Percentiles rank a stretch among this genome's conserved stretches.
Conservation (phyloP, 2,113 vertebrate species). For the Elaphurus davidianus region DNA sequence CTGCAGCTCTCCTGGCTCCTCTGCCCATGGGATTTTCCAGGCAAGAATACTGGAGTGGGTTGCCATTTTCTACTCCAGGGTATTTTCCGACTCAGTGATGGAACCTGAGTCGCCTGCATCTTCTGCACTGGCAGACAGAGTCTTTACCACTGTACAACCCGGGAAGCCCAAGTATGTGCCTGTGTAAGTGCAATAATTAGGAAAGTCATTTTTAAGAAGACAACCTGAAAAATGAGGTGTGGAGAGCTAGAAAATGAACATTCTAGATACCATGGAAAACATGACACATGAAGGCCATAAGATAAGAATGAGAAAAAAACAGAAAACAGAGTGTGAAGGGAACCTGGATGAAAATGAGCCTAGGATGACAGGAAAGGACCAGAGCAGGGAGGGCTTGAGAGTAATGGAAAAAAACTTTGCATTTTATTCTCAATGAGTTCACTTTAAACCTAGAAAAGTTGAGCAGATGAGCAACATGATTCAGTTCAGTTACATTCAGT, state of each 20-base stretch:
- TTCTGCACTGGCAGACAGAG: background rate
- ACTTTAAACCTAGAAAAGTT: background rate
- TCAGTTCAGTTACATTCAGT: background rate
- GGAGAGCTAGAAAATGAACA: background rate
- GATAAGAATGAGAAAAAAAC: background rate
- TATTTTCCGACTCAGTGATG: background rate
- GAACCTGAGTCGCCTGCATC: background rate
- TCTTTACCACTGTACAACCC: background rate
- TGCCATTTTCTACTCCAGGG: background rate
- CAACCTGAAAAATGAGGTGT: background rate
- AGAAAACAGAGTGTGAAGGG: background rate
- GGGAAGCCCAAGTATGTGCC: background rate
- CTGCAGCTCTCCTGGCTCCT: background rate
- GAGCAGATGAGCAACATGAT: background rate
- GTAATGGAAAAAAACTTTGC: background rate
- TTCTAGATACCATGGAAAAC: background rate
- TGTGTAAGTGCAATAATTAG: background rate
- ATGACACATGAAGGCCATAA: background rate
- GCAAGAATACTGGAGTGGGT: background rate
- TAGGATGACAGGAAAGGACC: background rate
- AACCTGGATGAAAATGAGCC: background rate
- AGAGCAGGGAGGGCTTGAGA: background rate
- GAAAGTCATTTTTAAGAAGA: background rate
- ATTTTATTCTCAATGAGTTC: background rate
- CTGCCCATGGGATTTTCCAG: background rate